phyloP scores from a whole-genome alignment of 2,888 invertebrate genomes.

The Tanypteryx hageni region DNA sequence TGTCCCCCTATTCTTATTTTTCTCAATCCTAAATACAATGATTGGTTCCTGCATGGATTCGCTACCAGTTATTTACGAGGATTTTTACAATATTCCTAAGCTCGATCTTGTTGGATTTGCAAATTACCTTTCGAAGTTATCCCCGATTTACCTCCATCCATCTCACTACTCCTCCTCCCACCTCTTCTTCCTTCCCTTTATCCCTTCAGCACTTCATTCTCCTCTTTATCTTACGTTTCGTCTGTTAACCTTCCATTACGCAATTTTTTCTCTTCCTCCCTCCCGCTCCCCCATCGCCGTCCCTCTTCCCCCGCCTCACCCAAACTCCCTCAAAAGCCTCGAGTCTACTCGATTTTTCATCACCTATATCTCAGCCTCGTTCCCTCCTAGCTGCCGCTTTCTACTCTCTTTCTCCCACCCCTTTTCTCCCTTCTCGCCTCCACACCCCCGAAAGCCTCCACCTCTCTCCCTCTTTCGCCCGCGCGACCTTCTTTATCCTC shows the following conservation, averaged over 20 bases:
- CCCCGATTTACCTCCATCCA: slow-evolving; percentile 37
- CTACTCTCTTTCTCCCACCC: neutral
- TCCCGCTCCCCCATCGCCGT: neutral
- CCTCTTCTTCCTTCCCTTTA: slow-evolving; percentile 10
- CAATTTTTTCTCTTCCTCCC: slow-evolving; percentile 32
- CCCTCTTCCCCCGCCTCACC: neutral
- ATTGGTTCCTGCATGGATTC: too few species aligned
- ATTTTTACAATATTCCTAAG: slow-evolving; percentile 38
- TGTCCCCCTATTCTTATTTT: too few species aligned
- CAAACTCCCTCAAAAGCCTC: slow-evolving; percentile 30
- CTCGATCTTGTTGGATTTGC: slow-evolving; percentile 35
- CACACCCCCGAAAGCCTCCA: neutral
- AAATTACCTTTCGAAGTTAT: slow-evolving; percentile 41
- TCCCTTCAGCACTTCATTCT: slow-evolving; percentile 54
- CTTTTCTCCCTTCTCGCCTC: neutral
- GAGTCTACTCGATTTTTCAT: slow-evolving; percentile 59
- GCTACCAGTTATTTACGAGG: neutral
- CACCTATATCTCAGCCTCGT: slow-evolving; percentile 44
- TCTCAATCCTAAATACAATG: too few species aligned
- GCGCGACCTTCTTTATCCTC: neutral
- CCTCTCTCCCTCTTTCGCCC: neutral
- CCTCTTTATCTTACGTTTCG: slow-evolving; percentile 42
- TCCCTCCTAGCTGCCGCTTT: slow-evolving; percentile 13
- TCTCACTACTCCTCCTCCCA: neutral
- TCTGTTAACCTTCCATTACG: slow-evolving; percentile 63